Percentiles rank a stretch among this genome's conserved stretches.
Conservation (phyloP, 2,113 vertebrate species). For the Cebus imitator region DNA sequence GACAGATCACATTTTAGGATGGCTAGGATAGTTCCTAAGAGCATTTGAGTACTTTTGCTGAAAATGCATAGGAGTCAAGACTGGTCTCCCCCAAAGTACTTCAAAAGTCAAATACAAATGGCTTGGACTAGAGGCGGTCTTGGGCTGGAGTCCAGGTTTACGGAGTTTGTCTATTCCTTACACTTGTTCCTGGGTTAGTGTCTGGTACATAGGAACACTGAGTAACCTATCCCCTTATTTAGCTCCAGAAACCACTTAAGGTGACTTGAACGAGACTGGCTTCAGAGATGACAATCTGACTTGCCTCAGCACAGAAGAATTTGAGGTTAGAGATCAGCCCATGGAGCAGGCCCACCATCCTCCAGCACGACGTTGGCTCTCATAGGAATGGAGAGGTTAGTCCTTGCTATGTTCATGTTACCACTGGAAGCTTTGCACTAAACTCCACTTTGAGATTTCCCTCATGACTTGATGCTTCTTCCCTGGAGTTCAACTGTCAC, state of each 20-base stretch:
- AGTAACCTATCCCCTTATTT: background rate
- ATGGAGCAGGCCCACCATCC: background rate
- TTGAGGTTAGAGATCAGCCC: background rate
- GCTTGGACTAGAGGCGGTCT: background rate
- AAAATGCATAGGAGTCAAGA: background rate
- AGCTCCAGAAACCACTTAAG: background rate
- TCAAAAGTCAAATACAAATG: background rate
- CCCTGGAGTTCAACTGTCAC: background rate
- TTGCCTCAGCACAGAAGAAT: background rate
- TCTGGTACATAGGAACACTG: background rate
- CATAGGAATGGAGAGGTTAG: fast-evolving
- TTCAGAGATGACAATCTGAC: background rate
- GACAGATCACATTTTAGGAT: background rate
- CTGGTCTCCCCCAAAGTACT: too few species aligned
- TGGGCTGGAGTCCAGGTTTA: background rate
- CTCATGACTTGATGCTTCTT: background rate
- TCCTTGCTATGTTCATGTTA: background rate
- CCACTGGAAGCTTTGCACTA: background rate
- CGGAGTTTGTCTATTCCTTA: background rate
- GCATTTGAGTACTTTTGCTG: background rate
- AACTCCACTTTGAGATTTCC: background rate
- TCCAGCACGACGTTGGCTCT: background rate
- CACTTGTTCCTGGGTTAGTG: background rate
- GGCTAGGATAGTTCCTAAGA: background rate
- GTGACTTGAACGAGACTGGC: background rate